Conservation (phyloP, 2,888 invertebrate genomes). For the Cactoblastis cactorum region DNA sequence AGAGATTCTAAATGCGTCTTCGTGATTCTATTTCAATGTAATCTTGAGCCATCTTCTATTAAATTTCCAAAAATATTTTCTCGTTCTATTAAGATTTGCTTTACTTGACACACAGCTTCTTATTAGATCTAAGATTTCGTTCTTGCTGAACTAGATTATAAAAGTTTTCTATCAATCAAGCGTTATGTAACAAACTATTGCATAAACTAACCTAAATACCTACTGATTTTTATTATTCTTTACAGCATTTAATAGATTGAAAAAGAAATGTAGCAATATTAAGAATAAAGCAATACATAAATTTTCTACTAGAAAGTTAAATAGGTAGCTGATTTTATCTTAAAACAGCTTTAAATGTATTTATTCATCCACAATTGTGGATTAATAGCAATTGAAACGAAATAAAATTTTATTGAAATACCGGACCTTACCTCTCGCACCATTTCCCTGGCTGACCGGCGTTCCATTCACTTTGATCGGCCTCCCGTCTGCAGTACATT, state of each 20-base stretch:
- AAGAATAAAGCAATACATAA: neutral
- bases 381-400: neutral
- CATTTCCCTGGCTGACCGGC: conserved; percentile 61
- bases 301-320: neutral
- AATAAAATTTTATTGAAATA: neutral
- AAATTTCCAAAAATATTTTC: too few relatives aligned
- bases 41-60: neutral
- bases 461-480: conserved; percentile 72
- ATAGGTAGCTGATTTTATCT: neutral
- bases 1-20: neutral
- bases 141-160: too few relatives aligned
- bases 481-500: conserved; percentile 75
- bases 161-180: too few relatives aligned
- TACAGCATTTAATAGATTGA: neutral
- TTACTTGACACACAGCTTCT: too few relatives aligned
- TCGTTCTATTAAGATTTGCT: too few relatives aligned
- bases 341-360: neutral
- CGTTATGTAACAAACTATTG: too few relatives aligned
- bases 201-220: too few relatives aligned
- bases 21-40: neutral
- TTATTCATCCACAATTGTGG: neutral
- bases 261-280: neutral
- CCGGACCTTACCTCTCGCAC: conserved; percentile 66
- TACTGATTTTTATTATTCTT: neutral
- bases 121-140: too few relatives aligned